A percentile compares a stretch with the other conserved stretches of the same genome.
Evolutionary conservation across 2,113 vertebrate genomes (phyloP).

Genomic region (Prinia subflava): DNA sequence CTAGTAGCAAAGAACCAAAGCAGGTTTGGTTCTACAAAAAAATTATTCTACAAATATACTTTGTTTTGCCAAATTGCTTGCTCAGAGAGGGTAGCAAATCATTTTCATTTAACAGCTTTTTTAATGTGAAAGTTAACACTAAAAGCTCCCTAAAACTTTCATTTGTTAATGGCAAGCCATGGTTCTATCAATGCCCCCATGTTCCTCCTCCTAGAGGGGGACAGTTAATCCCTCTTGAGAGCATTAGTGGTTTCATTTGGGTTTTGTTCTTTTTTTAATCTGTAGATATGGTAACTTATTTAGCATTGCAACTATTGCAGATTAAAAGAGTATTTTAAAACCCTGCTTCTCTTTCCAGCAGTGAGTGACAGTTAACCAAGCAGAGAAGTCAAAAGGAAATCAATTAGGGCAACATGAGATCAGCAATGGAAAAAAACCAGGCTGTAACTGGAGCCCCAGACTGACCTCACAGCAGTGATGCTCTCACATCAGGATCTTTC

Average conservation of each 20-base stretch:
- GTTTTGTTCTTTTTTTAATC: neutral
- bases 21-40: neutral
- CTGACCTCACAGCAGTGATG: neutral
- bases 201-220: neutral
- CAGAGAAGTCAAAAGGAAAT: neutral
- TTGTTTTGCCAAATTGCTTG: neutral
- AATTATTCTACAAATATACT: neutral
- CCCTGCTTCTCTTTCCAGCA: neutral
- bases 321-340: neutral
- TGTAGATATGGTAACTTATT: neutral
- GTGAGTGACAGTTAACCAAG: neutral
- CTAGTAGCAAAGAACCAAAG: neutral
- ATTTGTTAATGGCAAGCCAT: neutral
- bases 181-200: neutral
- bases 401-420: neutral
- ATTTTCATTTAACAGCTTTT: neutral
- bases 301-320: neutral
- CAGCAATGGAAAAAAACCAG: neutral
- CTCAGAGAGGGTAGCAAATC: neutral
- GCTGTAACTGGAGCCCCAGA: neutral
- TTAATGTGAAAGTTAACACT: neutral
- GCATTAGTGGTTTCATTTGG: no score
- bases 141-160: neutral
- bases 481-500: neutral
- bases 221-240: neutral